Conservation (phyloP, 2,797 vertebrate genomes). For the Antrozous pallidus region DNA sequence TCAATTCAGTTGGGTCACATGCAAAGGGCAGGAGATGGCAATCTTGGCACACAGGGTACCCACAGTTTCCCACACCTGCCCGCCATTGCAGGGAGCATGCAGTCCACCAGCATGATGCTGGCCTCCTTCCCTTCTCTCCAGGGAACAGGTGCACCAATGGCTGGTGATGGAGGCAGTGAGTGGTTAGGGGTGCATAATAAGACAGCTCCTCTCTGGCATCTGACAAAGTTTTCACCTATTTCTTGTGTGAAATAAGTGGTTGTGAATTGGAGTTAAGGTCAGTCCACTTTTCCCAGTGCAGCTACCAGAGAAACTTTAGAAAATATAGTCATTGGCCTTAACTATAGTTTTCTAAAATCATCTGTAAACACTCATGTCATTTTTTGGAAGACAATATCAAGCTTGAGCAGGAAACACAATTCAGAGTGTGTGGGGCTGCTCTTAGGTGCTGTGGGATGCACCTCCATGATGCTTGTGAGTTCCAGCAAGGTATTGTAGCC, state of each 20-base stretch:
- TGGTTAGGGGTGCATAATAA: too few relatives aligned
- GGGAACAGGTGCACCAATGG: not conserved
- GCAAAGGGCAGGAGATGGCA: fast-evolving
- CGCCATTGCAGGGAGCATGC: fast-evolving
- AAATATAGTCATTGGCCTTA: not conserved
- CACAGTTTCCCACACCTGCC: fast-evolving
- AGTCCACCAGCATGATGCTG: not conserved
- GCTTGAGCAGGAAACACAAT: not conserved
- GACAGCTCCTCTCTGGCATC: not conserved
- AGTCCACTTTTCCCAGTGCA: not conserved
- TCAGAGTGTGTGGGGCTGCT: not conserved
- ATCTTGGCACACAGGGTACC: fast-evolving
- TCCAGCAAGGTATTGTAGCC: fast-evolving
- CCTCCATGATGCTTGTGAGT: fast-evolving
- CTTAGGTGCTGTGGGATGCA: fast-evolving
- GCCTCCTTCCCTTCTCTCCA: not conserved
- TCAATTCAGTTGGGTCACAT: fast-evolving
- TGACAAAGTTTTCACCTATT: not conserved
- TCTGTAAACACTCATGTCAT: not conserved
- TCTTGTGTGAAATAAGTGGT: not conserved
- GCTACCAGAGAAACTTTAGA: not conserved
- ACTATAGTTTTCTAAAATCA: not conserved
- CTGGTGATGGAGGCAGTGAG: fast-evolving
- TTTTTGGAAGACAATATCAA: not conserved
- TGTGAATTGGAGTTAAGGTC: not conserved